Evolutionary conservation across 1,140 invertebrate genomes (phyloP), one percentile per base, ranked within the genome.

Genomic region (Myzus persicae): DNA sequence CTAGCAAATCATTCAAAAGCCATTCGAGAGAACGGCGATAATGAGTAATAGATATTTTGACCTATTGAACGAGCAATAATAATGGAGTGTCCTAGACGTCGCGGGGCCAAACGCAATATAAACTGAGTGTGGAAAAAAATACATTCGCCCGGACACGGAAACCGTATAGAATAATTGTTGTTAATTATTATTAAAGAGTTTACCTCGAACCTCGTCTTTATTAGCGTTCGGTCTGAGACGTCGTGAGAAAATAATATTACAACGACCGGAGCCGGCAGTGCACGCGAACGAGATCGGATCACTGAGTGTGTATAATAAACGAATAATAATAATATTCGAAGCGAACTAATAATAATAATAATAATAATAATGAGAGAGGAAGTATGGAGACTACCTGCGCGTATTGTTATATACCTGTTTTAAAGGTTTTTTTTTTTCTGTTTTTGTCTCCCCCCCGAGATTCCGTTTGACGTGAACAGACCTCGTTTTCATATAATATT

Each of bases 381-480:
- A 84, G 38, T 84, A 42, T 84, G 9, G 3, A 2, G 2, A 84
- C 22, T 51, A 42, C 22, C 40, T 40, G 3, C 8, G 38, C 42
- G 42, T 40, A n/a, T n/a, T n/a, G n/a, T n/a, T n/a, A n/a, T 84
- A 84, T 84, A 84, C 82, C 82, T 40, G 82, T 84, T 84, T 84
- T 76, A n/a, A 18, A 76, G 11, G n/a, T n/a, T 76, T n/a, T 36
- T 26, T 36, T 42, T 42, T n/a, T n/a, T n/a, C n/a, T n/a, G n/a
- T n/a, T n/a, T n/a, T n/a, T n/a, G n/a, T n/a, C n/a, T 42, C 40
- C 82, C 82, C 82, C 82, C 36, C 38, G 40, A 84, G 36, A 84
- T 40, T 42, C 38, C 6, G 36, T 84, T 76, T 76, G 59, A 76
- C 59, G 59, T 76, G 31, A 76, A 76, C 31, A 76, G 36, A 76